Conservation (phyloP, 2,797 vertebrate species). For the Danio albolineatus region DNA sequence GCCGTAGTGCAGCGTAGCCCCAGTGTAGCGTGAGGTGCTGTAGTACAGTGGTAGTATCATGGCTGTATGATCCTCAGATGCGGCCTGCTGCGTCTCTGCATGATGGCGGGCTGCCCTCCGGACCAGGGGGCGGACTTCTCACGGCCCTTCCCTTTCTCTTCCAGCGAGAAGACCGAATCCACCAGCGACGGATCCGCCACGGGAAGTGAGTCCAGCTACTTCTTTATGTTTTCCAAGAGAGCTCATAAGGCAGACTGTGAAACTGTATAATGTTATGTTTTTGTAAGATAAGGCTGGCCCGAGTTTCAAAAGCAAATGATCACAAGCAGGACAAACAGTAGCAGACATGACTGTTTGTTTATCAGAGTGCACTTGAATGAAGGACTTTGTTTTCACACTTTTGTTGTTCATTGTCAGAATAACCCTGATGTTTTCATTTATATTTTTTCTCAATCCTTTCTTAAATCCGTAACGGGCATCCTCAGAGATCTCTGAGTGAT, state of each 20-base stretch:
- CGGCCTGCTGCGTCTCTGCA: slow-evolving; percentile 87
- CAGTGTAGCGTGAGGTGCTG: slow-evolving; percentile 20
- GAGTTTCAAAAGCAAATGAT: not conserved
- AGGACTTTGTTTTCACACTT: slow-evolving; percentile 4
- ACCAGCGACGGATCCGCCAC: slow-evolving; percentile 91
- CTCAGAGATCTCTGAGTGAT: slow-evolving; percentile 14
- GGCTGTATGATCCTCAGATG: slow-evolving; percentile 87
- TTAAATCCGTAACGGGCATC: slow-evolving; percentile 8
- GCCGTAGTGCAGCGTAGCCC: slow-evolving; percentile 7
- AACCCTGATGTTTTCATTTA: slow-evolving; percentile 41
- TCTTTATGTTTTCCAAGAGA: slow-evolving; percentile 36
- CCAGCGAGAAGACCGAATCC: slow-evolving; percentile 95
- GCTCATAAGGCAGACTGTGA: not conserved
- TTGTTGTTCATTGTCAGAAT: slow-evolving; percentile 22
- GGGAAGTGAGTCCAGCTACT: slow-evolving; percentile 79
- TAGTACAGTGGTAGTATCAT: slow-evolving; percentile 68
- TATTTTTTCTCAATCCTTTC: slow-evolving; percentile 27
- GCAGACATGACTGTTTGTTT: not conserved
- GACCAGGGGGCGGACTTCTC: slow-evolving; percentile 85
- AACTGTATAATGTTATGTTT: slow-evolving; percentile 30
- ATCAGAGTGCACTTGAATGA: slow-evolving; percentile 16
- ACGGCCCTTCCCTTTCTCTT: slow-evolving; percentile 80
- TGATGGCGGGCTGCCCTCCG: slow-evolving; percentile 87
- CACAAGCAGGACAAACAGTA: not conserved
- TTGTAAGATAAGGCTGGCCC: slow-evolving; percentile 3